Evolutionary conservation across 1,140 invertebrate genomes (phyloP).

Genomic region (Lysiphlebus fabarum): DNA sequence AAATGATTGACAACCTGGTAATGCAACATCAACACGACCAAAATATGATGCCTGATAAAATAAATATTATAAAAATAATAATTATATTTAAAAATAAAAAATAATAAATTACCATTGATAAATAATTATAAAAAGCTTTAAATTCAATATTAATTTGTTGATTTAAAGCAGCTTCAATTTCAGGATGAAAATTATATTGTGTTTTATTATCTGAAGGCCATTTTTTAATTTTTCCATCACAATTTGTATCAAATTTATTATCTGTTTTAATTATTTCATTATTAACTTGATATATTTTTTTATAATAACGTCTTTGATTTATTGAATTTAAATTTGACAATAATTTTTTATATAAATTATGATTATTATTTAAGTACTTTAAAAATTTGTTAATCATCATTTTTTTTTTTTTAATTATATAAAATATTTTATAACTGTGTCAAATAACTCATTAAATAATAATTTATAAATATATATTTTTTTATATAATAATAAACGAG

Average conservation of each 20-base stretch:
- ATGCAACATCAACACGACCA: conserved; percentile 41
- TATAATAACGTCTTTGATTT: conserved; percentile 4
- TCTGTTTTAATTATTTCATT: conserved; percentile 4
- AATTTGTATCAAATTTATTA: conserved; percentile 6
- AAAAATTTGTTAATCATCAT: neutral
- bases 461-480: too few relatives aligned
- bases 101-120: conserved; percentile 41
- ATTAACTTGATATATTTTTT: neutral
- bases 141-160: conserved; percentile 40
- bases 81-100: neutral
- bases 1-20: conserved; percentile 43
- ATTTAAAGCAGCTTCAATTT: conserved; percentile 43
- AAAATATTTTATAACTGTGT: too few relatives aligned
- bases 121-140: conserved; percentile 45
- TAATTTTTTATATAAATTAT: neutral
- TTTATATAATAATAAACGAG: too few relatives aligned
- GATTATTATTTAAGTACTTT: neutral
- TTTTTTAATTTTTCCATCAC: conserved; percentile 24
- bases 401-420: too few relatives aligned
- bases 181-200: conserved; percentile 41
- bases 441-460: too few relatives aligned
- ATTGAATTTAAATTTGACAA: conserved; percentile 1
- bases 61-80: neutral
- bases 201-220: conserved; percentile 37
- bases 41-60: conserved; percentile 42